Conservation (phyloP, 30 jellyfish, hydroid and myxozoan genomes). For the Hydractinia echinata region DNA sequence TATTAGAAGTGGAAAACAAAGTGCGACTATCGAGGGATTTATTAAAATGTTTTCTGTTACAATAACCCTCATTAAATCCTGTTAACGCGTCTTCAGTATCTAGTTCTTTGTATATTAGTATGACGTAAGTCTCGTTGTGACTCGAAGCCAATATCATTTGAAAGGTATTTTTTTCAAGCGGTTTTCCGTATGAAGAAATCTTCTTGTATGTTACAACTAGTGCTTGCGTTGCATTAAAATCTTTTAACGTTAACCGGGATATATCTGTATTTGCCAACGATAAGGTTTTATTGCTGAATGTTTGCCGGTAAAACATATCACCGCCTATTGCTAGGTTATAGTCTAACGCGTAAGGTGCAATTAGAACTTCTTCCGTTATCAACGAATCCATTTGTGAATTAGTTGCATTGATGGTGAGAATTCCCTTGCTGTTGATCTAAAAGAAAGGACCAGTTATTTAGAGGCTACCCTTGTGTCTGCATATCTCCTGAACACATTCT, state of each 20-base stretch:
- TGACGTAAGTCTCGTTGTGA: not conserved
- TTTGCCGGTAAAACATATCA: not conserved
- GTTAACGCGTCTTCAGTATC: not conserved
- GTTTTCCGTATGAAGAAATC: not conserved
- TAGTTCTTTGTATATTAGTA: not conserved
- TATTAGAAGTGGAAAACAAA: not conserved
- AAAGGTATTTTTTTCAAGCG: not conserved
- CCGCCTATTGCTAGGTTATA: not conserved
- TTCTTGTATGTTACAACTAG: not conserved
- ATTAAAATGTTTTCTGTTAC: not conserved
- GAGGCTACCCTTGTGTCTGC: too few relatives aligned
- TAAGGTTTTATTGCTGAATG: not conserved
- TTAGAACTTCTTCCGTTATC: not conserved
- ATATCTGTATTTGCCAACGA: not conserved
- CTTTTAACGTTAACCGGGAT: not conserved
- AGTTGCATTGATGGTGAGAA: not conserved
- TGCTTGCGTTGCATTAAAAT: not conserved
- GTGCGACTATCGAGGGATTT: not conserved
- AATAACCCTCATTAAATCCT: constrained; percentile 12
- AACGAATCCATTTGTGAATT: not conserved
- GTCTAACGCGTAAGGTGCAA: constrained; percentile 5
- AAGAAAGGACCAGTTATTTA: not conserved
- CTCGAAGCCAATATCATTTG: not conserved
- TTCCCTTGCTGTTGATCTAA: not conserved
- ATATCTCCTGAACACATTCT: too few relatives aligned